Evolutionary conservation across 2,888 invertebrate species (phyloP), one percentile per base, ranked within the genome.

Genomic region (Apodemia duryi): DNA sequence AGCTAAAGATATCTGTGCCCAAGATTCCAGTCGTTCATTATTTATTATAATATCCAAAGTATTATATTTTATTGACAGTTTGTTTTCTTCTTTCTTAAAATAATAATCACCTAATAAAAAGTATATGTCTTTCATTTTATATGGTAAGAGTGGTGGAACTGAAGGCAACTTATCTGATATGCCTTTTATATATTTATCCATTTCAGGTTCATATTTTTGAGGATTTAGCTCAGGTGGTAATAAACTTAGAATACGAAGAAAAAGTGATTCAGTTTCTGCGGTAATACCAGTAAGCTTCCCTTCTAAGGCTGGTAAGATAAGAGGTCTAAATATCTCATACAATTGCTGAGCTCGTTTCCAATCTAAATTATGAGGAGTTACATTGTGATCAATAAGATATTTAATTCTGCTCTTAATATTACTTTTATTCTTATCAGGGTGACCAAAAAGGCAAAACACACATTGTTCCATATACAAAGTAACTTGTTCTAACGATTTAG

Each of bases 101-200:
- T 98, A 96, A 84, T 95, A 97, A 88, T 99, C 98, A 1, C 96
- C 98, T 35, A 99, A 86, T n/a, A 98, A 89, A 80, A 98, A 98
- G 82, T 96, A 98, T 67, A 98, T 94, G 64, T 96, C 95, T 51
- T 94, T 93, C 76, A 95, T 93, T 80, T 94, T 93, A 70, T 91
- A 92, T 0, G 94, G 94, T 62, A 95, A 74, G 6, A 91, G 77
- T 66, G 88, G 85, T 51, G 89, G 90, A n/a, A 93, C 83, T 2
- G 75, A 77, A 0, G 95, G 95, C 68, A 94, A 78, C 63, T 91
- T 91, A 2, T 93, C 88, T 61, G 84, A 86, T 13, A 88, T 83
- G 0, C 95, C 95, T 74, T 94, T 93, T 51, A 97, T 95, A 76
- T 94, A 97, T 66, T 94, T 94, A 60, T 93, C 93, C 66, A 96